Evolutionary conservation across 2,113 vertebrate genomes (phyloP), one percentile per base, ranked within the genome.

Genomic region (Alectura lathami): DNA sequence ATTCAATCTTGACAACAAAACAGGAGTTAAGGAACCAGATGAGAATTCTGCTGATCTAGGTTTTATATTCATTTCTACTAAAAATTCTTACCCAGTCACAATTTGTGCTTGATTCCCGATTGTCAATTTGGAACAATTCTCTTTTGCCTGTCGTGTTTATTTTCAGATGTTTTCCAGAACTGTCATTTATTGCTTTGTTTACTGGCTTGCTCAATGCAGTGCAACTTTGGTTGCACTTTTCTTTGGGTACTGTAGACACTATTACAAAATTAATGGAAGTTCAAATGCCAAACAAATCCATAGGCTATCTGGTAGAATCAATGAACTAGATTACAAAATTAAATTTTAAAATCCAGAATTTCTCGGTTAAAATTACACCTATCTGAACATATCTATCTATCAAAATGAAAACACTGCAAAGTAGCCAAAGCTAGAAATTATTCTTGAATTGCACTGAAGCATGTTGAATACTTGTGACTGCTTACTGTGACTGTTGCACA

Each of bases 21-120:
- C 0, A 0, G 63, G 60, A 38, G 5, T 2, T 7, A 56, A 32
- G 47, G 54, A 20, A 53, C 29, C 1, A 13, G 36, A 27, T 1
- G 3, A 76, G 36, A 29, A 42, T 18, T 42, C 29, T 29, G 17
- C 23, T 70, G 11, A 24, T 38, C 15, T 8, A 16, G 20, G 7
- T 5, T 85, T 50, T 38, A 42, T 5, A 6, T 15, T 50, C 23
- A 50, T 13, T 87, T 50, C 78, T 76, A 48, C 48, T 12, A 14
- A 32, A 54, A 54, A 53, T 8, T 14, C 45, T n/a, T 32, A 53
- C 54, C 38, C 72, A 54, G 24, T 45, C 74, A 29, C 57, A 20
- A 17, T 72, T 50, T 48, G 74, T 36, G 50, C 57, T 80, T 47
- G 24, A 73, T 91, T 80, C 91, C 70, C 66, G 57, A 34, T 9